phyloP scores from a whole-genome alignment of 2,797 vertebrate genomes.

The Tenualosa thibaudeaui region DNA sequence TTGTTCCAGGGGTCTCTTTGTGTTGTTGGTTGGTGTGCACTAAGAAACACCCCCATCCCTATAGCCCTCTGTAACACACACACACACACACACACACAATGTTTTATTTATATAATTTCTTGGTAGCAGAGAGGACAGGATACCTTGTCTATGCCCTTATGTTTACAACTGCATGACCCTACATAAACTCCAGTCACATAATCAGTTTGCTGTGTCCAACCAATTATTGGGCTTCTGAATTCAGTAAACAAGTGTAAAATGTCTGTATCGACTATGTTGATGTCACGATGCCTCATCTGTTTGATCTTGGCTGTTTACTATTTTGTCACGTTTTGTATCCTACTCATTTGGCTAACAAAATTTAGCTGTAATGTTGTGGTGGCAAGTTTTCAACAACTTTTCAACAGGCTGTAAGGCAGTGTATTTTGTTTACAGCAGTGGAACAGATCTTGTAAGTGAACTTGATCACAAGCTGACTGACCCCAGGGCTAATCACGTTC shows the following conservation, averaged over 20 bases:
- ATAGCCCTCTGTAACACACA: no score
- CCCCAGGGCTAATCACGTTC: background rate
- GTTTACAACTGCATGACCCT: slow-evolving; percentile 4
- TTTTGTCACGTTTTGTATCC: no score
- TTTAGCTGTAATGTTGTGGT: no score
- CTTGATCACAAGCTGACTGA: background rate
- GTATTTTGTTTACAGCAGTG: slow-evolving; percentile 11
- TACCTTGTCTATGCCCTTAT: background rate
- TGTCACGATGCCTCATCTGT: no score
- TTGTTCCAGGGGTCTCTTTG: background rate
- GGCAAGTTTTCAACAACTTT: no score
- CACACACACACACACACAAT: no score
- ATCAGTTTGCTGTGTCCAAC: background rate
- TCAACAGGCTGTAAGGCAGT: background rate
- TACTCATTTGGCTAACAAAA: no score
- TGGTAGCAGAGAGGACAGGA: background rate
- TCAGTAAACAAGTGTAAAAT: background rate
- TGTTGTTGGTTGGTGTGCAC: background rate
- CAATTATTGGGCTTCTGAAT: background rate
- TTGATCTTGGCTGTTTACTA: no score
- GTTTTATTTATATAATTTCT: background rate
- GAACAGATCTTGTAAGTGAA: slow-evolving; percentile 11
- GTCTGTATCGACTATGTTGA: no score
- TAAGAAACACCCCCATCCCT: background rate
- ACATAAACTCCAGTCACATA: background rate